These are phyloP conservation scores for Camelus bactrianus DNA, from an alignment of 2,113 vertebrate species.

Conservation along the genomic window DNA sequence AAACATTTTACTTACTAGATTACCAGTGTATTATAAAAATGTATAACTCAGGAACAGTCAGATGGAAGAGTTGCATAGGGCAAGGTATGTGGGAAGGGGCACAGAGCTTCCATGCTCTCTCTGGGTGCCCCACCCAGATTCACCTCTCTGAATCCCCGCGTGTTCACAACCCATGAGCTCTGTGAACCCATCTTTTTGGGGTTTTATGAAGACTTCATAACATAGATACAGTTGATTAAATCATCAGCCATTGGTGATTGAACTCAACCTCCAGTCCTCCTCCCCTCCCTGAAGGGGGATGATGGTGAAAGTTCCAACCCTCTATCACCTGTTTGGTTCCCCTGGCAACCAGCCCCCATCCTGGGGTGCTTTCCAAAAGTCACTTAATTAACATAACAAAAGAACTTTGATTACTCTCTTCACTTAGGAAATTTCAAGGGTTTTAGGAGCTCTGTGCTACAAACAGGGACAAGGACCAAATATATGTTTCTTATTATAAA, in stretches of 20 bases:
- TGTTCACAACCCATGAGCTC: neutral
- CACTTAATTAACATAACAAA: neutral
- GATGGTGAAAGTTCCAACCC: neutral
- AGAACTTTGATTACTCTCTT: neutral
- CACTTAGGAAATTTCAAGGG: neutral
- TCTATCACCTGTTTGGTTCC: neutral
- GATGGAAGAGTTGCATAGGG: too few species aligned
- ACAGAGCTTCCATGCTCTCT: too few species aligned
- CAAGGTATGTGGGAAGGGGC: too few species aligned
- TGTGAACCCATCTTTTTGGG: neutral
- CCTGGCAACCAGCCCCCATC: neutral
- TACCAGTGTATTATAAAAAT: too few species aligned
- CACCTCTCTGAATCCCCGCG: neutral
- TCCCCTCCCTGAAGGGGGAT: neutral
- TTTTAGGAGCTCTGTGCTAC: neutral
- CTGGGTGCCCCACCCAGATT: too few species aligned
- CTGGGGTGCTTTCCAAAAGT: neutral
- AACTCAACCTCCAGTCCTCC: neutral
- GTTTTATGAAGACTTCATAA: neutral
- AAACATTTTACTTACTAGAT: too few species aligned
- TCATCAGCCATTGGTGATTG: neutral
- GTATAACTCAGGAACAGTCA: too few species aligned
- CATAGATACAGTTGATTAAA: neutral
- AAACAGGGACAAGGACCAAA: neutral
- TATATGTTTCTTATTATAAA: neutral